Evolutionary conservation across 2,888 invertebrate genomes (phyloP), one percentile per base, ranked within the genome.

Genomic region (Pherbina coryleti): DNA sequence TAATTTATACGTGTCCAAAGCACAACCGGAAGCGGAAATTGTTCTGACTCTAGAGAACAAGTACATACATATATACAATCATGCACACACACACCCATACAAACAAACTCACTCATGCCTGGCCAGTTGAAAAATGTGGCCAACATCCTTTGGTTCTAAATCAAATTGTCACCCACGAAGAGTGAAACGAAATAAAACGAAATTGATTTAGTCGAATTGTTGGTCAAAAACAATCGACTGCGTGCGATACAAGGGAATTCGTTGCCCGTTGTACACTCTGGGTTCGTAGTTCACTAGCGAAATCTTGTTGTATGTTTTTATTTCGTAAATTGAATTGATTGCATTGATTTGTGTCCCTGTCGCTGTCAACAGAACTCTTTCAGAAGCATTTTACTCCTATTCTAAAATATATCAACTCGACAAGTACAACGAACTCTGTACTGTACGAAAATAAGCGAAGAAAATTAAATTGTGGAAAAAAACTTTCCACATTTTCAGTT

Each of bases 271-370:
- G 25, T 5, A 53, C 70, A 53, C 51, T 44, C 49, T 37, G 17
- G 49, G 37, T 22, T 44, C 66, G 19, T 28, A 34, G 37, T n/a
- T 25, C 66, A 19, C 31, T 14, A 7, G 66, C 8, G 44, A 17
- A n/a, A 34, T 5, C 44, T 62, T 28, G 31, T 62, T 64, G 28
- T 17, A 28, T 64, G 64, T 72, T 72, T 71, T 57, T 57, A n/a
- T 51, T 60, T 73, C 19, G 3, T 9, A 66, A 67, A 67, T 75
- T 55, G 75, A 55, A 75, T 75, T 75, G 75, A 75, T 75, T 75
- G 75, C 75, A 53, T 75, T 75, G 75, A 75, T 55, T 74, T 74
- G 75, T 67, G 75, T 75, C 44, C 49, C 11, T 49, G 72, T 72
- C 44, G 19, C 22, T 11, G 34, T 34, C 37, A 57, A 3, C 51